Conservation (phyloP, 2,113 vertebrate species). For the Petaurus breviceps region DNA sequence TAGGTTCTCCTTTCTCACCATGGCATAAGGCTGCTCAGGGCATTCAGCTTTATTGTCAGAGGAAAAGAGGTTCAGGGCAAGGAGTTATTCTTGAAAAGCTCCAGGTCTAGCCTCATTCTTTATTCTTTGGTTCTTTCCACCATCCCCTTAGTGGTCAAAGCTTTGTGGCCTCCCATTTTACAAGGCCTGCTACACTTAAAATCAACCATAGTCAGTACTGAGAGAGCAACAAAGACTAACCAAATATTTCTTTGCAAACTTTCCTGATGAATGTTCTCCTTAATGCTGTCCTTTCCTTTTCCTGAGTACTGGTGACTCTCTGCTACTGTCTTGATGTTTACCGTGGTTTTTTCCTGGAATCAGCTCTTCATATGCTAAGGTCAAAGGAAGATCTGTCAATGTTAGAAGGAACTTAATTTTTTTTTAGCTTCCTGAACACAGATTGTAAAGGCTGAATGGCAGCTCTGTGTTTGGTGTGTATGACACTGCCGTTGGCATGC, state of each 20-base stretch:
- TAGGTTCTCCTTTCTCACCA: neutral
- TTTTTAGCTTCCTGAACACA: conserved; percentile 65
- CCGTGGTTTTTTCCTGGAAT: conserved; percentile 53
- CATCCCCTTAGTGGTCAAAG: neutral
- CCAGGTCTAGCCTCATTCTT: neutral
- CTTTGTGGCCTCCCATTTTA: neutral
- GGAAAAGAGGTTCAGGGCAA: neutral
- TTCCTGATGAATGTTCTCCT: neutral
- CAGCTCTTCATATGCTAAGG: conserved; percentile 16
- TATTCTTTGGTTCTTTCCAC: neutral
- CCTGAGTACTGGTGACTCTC: conserved; percentile 50
- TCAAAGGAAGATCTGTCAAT: conserved; percentile 72
- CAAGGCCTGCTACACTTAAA: neutral
- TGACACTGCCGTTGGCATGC: conserved; percentile 62
- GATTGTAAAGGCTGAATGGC: conserved; percentile 73
- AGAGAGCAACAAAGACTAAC: neutral
- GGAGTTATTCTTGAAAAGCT: neutral
- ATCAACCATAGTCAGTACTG: neutral
- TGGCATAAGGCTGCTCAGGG: neutral
- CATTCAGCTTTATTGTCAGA: neutral
- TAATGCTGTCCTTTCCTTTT: conserved; percentile 34
- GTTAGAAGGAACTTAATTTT: conserved; percentile 73
- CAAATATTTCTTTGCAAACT: neutral
- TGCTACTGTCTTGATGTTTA: conserved; percentile 61
- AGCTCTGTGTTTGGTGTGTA: conserved; percentile 63